Evolutionary conservation across 2,888 invertebrate genomes (phyloP), one percentile per base, ranked within the genome.

Genomic region (Drosophila crucigera): DNA sequence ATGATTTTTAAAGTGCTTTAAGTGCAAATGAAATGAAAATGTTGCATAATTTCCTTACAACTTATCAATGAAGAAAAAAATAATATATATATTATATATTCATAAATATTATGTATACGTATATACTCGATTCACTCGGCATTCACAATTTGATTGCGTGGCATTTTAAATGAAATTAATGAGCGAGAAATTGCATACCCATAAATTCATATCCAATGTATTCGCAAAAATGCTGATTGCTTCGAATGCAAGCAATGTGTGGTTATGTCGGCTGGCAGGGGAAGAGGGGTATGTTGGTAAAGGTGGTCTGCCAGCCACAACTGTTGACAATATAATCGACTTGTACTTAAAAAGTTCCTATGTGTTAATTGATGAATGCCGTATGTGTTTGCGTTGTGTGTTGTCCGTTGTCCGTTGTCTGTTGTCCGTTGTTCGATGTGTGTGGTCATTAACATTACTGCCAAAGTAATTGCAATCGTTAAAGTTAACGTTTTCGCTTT

Each of bases 301-400:
- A 16, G 11, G n/a, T 19, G 30, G 33, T 11, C 33, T 56, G 50
- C 37, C 54, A 68, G 60, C 66, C 77, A 68, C 78, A 83, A 77
- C 66, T 73, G 84, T 90, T 89, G 89, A 84, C 91, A 86, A 73
- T 68, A 72, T 84, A 84, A 90, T 90, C 84, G 87, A 85, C 73
- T 90, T 86, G 74, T 74, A 86, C 82, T 84, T 89, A 72, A 85
- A 84, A 56, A 64, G 39, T 53, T 56, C 55, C 72, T 70, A 78
- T 63, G 82, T 83, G 91, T 90, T 89, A 84, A 83, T 90, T 89
- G 77, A 68, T 88, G 69, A 70, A 76, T 72, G 68, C 14, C 68
- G 58, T 30, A 37, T 31, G 53, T 49, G 22, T 39, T 2, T 25
- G 43, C 25, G 30, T 30, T 94, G 11, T 25, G 43, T n/a, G 30